Conservation (phyloP, 2,797 vertebrate genomes). For the Falco columbarius region DNA sequence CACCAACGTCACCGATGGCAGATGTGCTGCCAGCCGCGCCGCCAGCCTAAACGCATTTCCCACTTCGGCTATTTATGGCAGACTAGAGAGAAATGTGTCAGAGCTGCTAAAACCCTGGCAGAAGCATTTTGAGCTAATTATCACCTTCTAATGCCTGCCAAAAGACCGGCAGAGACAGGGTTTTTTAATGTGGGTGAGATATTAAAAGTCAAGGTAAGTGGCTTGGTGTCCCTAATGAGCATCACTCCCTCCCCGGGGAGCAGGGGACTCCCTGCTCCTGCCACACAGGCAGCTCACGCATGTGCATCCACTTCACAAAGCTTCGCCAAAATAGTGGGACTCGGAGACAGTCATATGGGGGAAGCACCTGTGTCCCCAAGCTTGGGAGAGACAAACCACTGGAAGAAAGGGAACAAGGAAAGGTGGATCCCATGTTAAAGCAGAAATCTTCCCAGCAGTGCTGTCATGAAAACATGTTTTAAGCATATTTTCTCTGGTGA, state of each 20-base stretch:
- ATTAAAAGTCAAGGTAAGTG: neutral
- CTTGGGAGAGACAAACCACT: neutral
- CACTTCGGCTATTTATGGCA: neutral
- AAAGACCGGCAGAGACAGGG: neutral
- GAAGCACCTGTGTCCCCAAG: neutral
- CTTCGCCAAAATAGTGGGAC: neutral
- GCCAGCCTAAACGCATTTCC: neutral
- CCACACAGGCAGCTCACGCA: rapidly evolving
- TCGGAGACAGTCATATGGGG: neutral
- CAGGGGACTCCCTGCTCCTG: neutral
- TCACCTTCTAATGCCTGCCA: neutral
- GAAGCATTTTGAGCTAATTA: neutral
- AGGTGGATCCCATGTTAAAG: rapidly evolving
- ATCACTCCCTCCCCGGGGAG: rapidly evolving
- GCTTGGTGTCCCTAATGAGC: neutral
- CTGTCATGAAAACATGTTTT: neutral
- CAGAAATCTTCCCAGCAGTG: neutral
- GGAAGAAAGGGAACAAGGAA: neutral
- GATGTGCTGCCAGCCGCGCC: too few relatives aligned
- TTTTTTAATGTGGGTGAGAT: neutral
- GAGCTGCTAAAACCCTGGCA: neutral
- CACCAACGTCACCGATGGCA: rapidly evolving
- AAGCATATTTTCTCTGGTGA: neutral
- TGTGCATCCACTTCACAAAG: neutral
- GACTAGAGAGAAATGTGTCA: neutral